Evolutionary conservation across 92 coral and sea anemone species (phyloP).

Genomic region (Bergia sp.): DNA sequence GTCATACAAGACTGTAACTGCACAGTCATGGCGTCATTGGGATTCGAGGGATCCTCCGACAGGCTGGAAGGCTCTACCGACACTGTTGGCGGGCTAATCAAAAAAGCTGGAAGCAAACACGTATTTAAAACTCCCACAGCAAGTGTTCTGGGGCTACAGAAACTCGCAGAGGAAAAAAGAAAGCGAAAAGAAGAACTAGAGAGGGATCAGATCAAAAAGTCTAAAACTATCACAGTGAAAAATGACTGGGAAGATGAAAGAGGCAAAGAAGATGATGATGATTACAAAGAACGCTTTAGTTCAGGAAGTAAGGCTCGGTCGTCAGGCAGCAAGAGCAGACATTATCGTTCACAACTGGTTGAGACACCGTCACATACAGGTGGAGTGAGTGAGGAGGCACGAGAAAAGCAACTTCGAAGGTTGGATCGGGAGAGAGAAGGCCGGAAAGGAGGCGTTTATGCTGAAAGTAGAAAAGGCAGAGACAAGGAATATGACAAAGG

Average conservation of each 20-base stretch:
- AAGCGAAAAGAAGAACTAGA: conserved; percentile 66
- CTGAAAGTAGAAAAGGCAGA: conserved; percentile 61
- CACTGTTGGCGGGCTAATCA: conserved; percentile 74
- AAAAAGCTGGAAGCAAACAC: conserved; percentile 69
- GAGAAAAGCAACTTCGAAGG: conserved; percentile 87
- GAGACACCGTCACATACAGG: conserved; percentile 98
- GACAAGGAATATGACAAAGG: conserved; percentile 53
- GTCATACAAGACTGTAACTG: neutral
- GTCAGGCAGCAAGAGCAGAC: conserved; percentile 66
- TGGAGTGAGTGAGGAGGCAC: conserved; percentile 91
- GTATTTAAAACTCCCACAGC: conserved; percentile 60
- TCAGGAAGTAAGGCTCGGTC: conserved; percentile 55
- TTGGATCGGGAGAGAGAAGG: conserved; percentile 86
- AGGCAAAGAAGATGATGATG: conserved; percentile 50
- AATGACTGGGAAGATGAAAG: conserved; percentile 68
- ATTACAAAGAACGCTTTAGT: conserved; percentile 46
- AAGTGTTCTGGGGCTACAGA: conserved; percentile 87
- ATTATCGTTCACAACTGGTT: conserved; percentile 82
- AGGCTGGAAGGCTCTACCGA: conserved; percentile 82
- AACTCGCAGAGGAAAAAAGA: conserved; percentile 90
- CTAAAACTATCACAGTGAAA: conserved; percentile 44
- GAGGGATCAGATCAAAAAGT: conserved; percentile 61
- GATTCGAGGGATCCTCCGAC: conserved; percentile 67
- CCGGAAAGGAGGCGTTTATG: conserved; percentile 89
- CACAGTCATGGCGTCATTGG: conserved; percentile 36